Percentiles rank a stretch among this genome's conserved stretches.
These are phyloP conservation scores for Rhinopomastus cyanomelas DNA, from an alignment of 2,113 vertebrate species.

Conservation along the genomic window DNA sequence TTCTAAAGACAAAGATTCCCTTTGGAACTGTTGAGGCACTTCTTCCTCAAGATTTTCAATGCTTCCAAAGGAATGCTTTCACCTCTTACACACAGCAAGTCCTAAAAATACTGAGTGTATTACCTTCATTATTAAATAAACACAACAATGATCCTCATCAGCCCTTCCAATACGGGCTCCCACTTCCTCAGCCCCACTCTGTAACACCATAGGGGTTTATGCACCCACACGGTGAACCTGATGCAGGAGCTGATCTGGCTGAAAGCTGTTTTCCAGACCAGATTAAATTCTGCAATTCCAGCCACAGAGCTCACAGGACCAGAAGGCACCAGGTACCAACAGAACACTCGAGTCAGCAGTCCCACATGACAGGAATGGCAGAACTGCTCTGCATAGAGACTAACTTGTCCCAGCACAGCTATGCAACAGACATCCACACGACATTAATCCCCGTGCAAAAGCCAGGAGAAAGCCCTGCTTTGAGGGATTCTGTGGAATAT, in stretches of 20 bases:
- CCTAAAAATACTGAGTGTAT: neutral
- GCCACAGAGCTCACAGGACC: neutral
- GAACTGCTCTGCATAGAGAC: neutral
- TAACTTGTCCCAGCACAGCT: neutral
- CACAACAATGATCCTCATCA: neutral
- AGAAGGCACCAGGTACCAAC: neutral
- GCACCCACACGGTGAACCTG: neutral
- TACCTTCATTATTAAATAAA: neutral
- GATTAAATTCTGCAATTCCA: neutral
- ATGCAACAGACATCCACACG: neutral
- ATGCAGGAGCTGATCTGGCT: neutral
- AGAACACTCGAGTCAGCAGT: neutral
- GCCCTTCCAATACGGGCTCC: neutral
- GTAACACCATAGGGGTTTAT: neutral
- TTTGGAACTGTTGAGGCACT: neutral
- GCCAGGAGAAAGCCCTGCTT: neutral
- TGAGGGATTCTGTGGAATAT: neutral
- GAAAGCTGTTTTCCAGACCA: neutral
- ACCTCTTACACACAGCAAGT: neutral
- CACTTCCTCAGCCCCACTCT: neutral
- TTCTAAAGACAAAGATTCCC: neutral
- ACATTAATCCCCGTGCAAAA: neutral
- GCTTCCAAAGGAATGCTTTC: neutral
- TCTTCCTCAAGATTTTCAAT: neutral
- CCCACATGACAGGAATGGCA: neutral